phyloP scores from a whole-genome alignment of 2,888 invertebrate species.

The Parnassius orleans region DNA sequence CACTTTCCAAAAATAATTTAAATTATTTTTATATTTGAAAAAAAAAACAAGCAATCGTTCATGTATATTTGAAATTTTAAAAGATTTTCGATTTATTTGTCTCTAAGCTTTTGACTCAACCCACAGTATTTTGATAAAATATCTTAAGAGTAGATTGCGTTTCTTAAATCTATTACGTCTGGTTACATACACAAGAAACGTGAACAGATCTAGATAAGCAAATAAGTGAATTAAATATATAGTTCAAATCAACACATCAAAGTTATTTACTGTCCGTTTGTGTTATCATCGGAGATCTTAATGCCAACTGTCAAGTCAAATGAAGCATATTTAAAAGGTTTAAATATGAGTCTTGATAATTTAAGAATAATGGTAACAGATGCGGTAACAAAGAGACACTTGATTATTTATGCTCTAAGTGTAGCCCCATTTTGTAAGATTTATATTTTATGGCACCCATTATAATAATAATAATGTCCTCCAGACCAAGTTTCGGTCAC shows the following conservation, averaged over 20 bases:
- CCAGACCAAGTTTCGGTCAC: too few relatives aligned
- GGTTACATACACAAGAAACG: conserved; percentile 30
- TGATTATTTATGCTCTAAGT: conserved; percentile 16
- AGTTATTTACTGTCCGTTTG: conserved; percentile 28
- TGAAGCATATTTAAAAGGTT: conserved; percentile 23
- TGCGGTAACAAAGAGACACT: conserved; percentile 16
- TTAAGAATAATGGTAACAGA: conserved; percentile 23
- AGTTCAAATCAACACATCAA: conserved; percentile 27
- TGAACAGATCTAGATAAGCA: conserved; percentile 31
- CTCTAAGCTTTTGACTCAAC: conserved; percentile 20
- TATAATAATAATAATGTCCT: too few relatives aligned
- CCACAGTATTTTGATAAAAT: conserved; percentile 29
- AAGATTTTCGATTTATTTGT: too few relatives aligned
- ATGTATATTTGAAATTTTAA: too few relatives aligned
- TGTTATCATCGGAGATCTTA: conserved; percentile 22
- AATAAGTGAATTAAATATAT: conserved; percentile 29
- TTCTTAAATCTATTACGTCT: conserved; percentile 31
- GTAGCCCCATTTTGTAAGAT: conserved; percentile 14
- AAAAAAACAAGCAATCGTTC: too few relatives aligned
- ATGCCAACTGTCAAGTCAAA: conserved; percentile 12
- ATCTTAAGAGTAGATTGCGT: conserved; percentile 33
- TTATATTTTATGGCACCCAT: conserved; percentile 4
- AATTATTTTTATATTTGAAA: too few relatives aligned
- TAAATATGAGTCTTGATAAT: conserved; percentile 19
- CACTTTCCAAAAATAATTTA: too few relatives aligned